phyloP scores from a whole-genome alignment of 1,140 invertebrate species.

The Achatina immaculata region DNA sequence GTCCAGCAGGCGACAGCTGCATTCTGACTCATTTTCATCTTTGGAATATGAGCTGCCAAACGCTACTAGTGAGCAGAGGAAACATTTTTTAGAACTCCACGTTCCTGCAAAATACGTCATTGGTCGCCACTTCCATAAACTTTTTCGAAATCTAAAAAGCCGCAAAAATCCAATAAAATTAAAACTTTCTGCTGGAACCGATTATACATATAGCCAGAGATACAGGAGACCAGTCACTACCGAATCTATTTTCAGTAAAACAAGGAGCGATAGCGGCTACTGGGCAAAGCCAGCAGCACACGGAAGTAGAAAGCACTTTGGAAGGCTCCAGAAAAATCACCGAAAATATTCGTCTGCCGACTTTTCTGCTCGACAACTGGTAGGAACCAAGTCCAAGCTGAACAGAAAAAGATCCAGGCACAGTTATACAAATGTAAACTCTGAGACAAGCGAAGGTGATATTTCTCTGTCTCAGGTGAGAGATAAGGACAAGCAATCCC shows the following conservation, averaged over 20 bases:
- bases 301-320: not conserved
- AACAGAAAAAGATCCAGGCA: not conserved
- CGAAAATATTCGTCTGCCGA: not conserved
- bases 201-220: not conserved
- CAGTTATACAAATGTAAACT: not conserved
- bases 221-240: not conserved
- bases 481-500: not conserved
- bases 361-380: not conserved
- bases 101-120: not conserved
- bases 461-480: not conserved
- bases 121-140: not conserved
- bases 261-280: not conserved
- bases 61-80: not conserved
- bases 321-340: not conserved
- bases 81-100: not conserved
- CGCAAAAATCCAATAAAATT: not conserved
- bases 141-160: not conserved
- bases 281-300: not conserved
- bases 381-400: not conserved
- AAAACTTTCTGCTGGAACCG: not conserved
- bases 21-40: not conserved
- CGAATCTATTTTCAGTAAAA: not conserved
- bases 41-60: not conserved
- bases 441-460: not conserved
- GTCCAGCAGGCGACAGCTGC: not conserved